Base-by-base conservation (phyloP, 2,113 vertebrate genomes). In the Eudyptes chrysolophus region DNA sequence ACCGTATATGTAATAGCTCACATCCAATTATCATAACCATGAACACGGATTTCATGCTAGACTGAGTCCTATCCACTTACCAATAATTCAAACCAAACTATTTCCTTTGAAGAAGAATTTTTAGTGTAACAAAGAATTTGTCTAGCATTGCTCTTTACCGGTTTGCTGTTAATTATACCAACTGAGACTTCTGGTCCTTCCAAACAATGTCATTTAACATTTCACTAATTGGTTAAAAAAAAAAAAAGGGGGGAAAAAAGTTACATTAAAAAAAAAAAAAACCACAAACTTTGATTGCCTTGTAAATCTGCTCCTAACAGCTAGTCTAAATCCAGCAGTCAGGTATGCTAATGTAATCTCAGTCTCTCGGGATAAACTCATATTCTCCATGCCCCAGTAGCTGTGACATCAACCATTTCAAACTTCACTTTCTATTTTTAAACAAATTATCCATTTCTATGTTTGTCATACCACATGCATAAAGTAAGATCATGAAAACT, bases 401-500 rank as follows among this genome's bases (percentile, higher is more conserved):
- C 44, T 36, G 32, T 25, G 11, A 38, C 36, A 44, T 10, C 24
- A 34, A 13, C 5, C 4, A 68, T 11, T 90, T 66, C 46, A 78
- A 75, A 58, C 5, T 30, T 22, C 13, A n/a, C 26, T 72, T 84
- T 19, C 30, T 51, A 17, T n/a, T 92, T 87, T 84, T 55, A 84
- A 81, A 7, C 4, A 70, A 61, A 60, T 70, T 40, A 66, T 6
- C 16, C 30, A 34, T 44, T 54, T 54, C 25, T 34, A 0, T 7
- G 2, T 32, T 34, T 29, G 3, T 32, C 6, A 1, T 17, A 36
- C 4, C 30, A 38, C 38, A 32, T 1, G 1, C 11, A 51, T 1
- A 7, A 58, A 80, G 3, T 3, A 49, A 72, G 5, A 44, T 8
- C 22, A 42, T 2, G 4, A 81, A 84, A 74, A 46, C 3, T 21